Base-by-base conservation (phyloP, 53 echinoderm and acorn worm genomes). In the Apostichopus leukothele region DNA sequence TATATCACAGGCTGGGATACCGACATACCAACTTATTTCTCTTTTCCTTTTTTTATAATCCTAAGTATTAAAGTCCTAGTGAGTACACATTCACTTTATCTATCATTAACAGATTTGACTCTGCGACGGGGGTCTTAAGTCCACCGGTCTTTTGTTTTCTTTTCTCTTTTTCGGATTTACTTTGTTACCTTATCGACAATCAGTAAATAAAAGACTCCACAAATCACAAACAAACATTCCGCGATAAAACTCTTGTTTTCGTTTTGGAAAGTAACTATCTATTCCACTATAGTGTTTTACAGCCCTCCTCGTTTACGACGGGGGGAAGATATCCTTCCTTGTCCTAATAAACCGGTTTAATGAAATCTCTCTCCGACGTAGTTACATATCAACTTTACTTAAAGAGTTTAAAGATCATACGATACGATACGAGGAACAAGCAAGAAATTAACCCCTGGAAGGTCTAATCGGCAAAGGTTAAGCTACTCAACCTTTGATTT, bases 181-280 rank as follows among this genome's bases (percentile, higher is more conserved):
- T 39, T 39, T 39, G 39, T 39, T n/a, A 79, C 50, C 53, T 79
- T 79, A 79, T 79, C 79, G 39, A 9, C 50, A 18, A 79, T 79
- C 79, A 13, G 79, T 79, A 79, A 79, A 79, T 50, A 79, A 51
- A 19, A 79, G 63, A 63, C 11, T 39, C 19, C 53, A 50, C 79
- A 53, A 52, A 79, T 79, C 79, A 79, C 79, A 79, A 79, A 79
- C 79, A 79, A 79, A 79, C 79, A 79, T 79, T 11, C 5, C 50
- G 51, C n/a, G 50, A 51, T 50, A 13, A 79, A 79, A 79, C 79
- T 79, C 79, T 79, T 79, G 79, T 79, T 79, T 79, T 79, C 79
- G 79, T 5, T 79, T 79, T 51, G 39, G 79, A 79, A 79, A 79
- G 79, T 79, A 19, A 52, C 79, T 39, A 51, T 79, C 18, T 63